phyloP scores from a whole-genome alignment of 2,113 vertebrate species.

The Hydrolagus affinis region DNA sequence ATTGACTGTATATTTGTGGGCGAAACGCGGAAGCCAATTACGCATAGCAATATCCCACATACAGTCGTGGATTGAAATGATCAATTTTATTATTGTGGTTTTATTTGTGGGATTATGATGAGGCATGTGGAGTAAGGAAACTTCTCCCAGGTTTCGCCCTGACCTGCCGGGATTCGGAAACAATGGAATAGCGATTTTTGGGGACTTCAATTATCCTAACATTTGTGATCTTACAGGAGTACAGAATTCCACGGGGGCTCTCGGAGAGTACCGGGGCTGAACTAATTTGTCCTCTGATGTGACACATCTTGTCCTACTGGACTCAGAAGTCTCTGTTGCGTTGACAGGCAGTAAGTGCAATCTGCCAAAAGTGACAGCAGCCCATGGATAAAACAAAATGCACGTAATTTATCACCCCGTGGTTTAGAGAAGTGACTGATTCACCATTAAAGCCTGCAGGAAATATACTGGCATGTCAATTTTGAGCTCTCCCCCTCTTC shows the following conservation, averaged over 20 bases:
- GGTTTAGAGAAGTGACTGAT: not conserved
- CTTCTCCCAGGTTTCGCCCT: no score
- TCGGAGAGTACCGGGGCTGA: not conserved
- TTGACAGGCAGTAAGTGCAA: not conserved
- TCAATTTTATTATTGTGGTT: no score
- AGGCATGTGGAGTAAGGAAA: no score
- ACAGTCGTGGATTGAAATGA: no score
- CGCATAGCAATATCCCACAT: no score
- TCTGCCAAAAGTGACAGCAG: not conserved
- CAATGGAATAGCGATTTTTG: not conserved
- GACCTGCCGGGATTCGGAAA: no score
- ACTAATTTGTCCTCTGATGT: not conserved
- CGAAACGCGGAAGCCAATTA: no score
- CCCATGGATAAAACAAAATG: conserved; percentile 24
- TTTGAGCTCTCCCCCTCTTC: not conserved
- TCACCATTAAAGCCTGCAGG: not conserved
- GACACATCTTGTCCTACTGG: not conserved
- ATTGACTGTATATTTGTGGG: no score
- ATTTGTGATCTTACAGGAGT: not conserved
- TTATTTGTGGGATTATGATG: no score
- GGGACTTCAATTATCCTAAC: no score
- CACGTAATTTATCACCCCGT: not conserved
- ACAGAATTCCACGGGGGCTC: not conserved
- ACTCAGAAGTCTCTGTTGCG: not conserved
- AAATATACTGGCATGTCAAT: not conserved